A percentile compares a stretch with the other conserved stretches of the same genome.
These are phyloP conservation scores for Ctenoplectra terminalis DNA, from an alignment of 1,140 invertebrate species.

Conservation along the genomic window DNA sequence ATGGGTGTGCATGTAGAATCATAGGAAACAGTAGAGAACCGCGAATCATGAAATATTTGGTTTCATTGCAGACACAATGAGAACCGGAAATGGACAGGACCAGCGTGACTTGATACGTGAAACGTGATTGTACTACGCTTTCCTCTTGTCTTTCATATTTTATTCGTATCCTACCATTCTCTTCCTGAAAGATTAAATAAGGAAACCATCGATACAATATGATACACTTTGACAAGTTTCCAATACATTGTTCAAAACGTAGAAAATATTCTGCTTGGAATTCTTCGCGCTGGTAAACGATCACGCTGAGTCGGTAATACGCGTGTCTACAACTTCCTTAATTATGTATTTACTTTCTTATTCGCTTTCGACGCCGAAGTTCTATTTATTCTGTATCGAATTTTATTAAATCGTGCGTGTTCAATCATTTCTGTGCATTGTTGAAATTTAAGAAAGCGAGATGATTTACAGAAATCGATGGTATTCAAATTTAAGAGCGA, in stretches of 20 bases:
- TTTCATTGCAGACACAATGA: not conserved
- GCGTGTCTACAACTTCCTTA: not conserved
- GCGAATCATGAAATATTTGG: not conserved
- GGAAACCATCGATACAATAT: not conserved
- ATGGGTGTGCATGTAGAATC: not conserved
- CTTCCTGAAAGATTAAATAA: not conserved
- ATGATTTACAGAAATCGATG: no score
- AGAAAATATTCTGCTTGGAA: not conserved
- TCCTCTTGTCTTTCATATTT: not conserved
- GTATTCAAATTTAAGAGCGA: no score
- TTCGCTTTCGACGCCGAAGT: not conserved
- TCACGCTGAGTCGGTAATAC: not conserved
- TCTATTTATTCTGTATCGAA: not conserved
- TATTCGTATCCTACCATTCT: not conserved
- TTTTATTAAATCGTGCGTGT: no score
- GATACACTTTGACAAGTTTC: not conserved
- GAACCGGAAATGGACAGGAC: not conserved
- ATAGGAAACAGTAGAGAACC: not conserved
- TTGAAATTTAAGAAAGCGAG: no score
- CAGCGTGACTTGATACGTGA: conserved; percentile 6
- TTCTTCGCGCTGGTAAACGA: not conserved
- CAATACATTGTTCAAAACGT: not conserved
- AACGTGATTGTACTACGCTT: conserved; percentile 10
- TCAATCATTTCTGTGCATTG: no score
- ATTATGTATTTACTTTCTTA: not conserved